Evolutionary conservation across 1,140 invertebrate genomes (phyloP).

Genomic region (Parapsyche elsis): DNA sequence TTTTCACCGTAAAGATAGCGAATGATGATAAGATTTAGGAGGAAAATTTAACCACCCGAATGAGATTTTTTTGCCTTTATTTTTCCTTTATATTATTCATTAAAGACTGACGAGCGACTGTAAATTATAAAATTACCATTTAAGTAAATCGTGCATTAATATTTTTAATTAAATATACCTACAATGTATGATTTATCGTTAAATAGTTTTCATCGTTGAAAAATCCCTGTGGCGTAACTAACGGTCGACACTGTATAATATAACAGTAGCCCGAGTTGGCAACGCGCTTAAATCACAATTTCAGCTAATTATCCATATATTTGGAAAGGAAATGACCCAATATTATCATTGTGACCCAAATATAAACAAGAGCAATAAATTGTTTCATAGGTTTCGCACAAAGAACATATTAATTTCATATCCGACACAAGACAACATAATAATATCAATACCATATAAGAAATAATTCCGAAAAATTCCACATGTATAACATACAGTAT

Average conservation of each 20-base stretch:
- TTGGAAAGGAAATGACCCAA: slow-evolving; percentile 6
- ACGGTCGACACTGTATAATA: not conserved
- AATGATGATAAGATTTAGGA: slow-evolving; percentile 1
- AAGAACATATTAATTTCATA: not conserved
- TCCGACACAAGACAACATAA: not conserved
- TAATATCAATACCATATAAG: no score
- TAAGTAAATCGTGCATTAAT: no score
- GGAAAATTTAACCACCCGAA: not conserved
- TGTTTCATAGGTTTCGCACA: not conserved
- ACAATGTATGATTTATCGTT: not conserved
- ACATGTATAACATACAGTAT: no score
- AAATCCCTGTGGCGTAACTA: not conserved
- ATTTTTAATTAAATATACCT: no score
- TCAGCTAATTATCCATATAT: slow-evolving; percentile 16
- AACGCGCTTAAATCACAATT: not conserved
- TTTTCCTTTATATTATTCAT: not conserved
- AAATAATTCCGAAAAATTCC: no score
- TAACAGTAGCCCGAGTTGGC: not conserved
- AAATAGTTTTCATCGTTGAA: not conserved
- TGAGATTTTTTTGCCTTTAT: not conserved
- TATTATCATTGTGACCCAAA: slow-evolving; percentile 12
- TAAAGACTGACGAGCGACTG: no score
- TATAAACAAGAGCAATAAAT: not conserved
- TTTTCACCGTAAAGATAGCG: not conserved
- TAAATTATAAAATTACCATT: no score